Evolutionary conservation across 2,888 invertebrate species (phyloP).

Genomic region (Blastobasis adustella): DNA sequence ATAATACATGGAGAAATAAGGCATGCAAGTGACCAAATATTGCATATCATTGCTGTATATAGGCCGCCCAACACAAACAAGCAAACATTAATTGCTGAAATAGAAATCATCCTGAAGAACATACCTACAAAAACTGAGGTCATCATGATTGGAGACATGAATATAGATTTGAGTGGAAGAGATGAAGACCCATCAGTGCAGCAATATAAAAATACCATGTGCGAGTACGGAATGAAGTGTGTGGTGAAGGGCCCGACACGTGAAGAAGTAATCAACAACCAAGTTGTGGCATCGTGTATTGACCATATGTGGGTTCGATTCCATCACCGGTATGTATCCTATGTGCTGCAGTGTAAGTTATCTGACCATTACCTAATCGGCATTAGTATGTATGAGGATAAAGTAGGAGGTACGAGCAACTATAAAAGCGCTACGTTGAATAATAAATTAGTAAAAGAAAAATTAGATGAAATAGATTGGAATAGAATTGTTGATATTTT

Average conservation of each 20-base stretch:
- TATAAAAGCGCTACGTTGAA: neutral
- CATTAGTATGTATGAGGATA: no score
- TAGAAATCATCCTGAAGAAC: neutral
- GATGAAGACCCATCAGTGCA: neutral
- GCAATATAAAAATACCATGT: neutral
- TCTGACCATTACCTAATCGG: neutral
- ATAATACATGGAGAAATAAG: neutral
- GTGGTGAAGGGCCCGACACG: neutral
- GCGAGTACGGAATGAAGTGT: neutral
- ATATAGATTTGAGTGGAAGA: neutral
- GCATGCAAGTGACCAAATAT: neutral
- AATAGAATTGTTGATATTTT: neutral
- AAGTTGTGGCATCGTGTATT: neutral
- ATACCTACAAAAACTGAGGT: neutral
- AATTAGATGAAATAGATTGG: neutral
- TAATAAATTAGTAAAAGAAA: neutral
- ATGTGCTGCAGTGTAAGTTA: neutral
- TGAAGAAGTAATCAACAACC: neutral
- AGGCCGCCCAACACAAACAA: neutral
- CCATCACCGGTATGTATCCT: neutral
- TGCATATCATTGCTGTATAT: neutral
- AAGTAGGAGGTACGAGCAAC: no score
- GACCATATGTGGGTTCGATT: conserved; percentile 1
- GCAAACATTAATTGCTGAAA: neutral
- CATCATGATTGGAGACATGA: neutral